phyloP scores from a whole-genome alignment of 2,797 vertebrate genomes.

The Otus scops region DNA sequence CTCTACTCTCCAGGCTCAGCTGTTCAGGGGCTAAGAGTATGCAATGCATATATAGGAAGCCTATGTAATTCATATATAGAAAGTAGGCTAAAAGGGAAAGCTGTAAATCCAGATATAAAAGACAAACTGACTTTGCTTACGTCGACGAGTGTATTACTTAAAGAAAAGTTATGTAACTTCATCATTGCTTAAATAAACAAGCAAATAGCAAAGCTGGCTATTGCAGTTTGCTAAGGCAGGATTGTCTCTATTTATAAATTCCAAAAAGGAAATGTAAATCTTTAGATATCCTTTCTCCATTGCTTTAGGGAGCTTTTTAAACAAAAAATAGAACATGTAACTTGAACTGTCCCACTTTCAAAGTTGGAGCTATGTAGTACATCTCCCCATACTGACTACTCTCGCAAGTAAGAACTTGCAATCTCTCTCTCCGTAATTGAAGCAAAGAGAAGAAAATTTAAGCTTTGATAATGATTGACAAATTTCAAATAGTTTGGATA shows the following conservation, averaged over 20 bases:
- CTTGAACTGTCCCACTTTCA: slow-evolving; percentile 31
- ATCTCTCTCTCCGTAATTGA: neutral
- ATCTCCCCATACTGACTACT: slow-evolving; percentile 1
- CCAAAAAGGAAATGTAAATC: neutral
- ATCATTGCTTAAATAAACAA: neutral
- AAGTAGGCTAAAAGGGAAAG: neutral
- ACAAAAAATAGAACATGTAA: neutral
- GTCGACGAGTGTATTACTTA: neutral
- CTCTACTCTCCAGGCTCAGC: neutral
- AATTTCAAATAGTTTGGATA: slow-evolving; percentile 51
- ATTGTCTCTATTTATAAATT: neutral
- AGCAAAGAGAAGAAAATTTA: slow-evolving; percentile 4
- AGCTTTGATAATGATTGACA: slow-evolving; percentile 38
- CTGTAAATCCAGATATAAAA: neutral
- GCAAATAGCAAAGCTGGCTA: neutral
- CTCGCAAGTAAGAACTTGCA: slow-evolving; percentile 12
- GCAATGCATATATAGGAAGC: neutral
- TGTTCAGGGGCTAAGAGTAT: neutral
- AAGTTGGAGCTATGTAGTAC: neutral
- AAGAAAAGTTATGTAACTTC: slow-evolving; percentile 23
- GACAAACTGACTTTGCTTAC: neutral
- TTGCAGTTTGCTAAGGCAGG: neutral
- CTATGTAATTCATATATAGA: neutral
- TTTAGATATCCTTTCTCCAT: neutral
- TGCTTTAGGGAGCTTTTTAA: neutral